Evolutionary conservation across 2,113 vertebrate genomes (phyloP).

Genomic region (Sciurus niger): DNA sequence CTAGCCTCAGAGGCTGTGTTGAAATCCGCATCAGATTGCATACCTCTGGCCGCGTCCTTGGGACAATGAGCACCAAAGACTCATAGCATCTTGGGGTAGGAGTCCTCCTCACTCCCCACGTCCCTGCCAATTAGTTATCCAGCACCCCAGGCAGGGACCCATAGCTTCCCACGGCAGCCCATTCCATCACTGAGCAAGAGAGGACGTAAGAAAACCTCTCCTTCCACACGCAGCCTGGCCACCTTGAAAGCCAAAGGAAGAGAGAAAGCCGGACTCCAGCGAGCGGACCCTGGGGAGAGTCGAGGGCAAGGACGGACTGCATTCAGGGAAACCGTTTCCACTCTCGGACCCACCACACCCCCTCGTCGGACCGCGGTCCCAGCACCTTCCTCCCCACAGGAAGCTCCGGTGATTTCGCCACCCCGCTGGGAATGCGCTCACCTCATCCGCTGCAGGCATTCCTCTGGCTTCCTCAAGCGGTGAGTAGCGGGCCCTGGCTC

Average conservation of each 20-base stretch:
- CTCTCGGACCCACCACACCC: neutral
- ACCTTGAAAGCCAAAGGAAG: slow-evolving; percentile 4
- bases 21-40: slow-evolving; percentile 69
- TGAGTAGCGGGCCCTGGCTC: slow-evolving; percentile 60
- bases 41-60: slow-evolving; percentile 60
- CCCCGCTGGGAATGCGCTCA: slow-evolving; percentile 58
- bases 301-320: neutral
- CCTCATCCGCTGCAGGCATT: slow-evolving; percentile 68
- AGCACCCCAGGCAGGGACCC: slow-evolving; percentile 30
- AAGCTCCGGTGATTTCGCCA: slow-evolving; percentile 63
- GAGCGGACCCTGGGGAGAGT: neutral
- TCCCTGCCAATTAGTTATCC: slow-evolving; percentile 38
- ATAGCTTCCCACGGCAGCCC: slow-evolving; percentile 65
- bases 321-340: neutral
- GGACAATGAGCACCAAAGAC: slow-evolving; percentile 67
- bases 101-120: slow-evolving; percentile 64
- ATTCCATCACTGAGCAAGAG: neutral
- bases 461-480: slow-evolving; percentile 72
- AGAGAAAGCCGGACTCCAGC: neutral
- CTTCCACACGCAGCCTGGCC: neutral
- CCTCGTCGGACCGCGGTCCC: neutral
- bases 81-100: slow-evolving; percentile 46
- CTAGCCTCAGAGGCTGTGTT: slow-evolving; percentile 58
- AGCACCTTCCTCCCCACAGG: neutral
- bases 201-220: neutral